phyloP scores from a whole-genome alignment of 1,140 invertebrate species.

The Grapholita molesta region DNA sequence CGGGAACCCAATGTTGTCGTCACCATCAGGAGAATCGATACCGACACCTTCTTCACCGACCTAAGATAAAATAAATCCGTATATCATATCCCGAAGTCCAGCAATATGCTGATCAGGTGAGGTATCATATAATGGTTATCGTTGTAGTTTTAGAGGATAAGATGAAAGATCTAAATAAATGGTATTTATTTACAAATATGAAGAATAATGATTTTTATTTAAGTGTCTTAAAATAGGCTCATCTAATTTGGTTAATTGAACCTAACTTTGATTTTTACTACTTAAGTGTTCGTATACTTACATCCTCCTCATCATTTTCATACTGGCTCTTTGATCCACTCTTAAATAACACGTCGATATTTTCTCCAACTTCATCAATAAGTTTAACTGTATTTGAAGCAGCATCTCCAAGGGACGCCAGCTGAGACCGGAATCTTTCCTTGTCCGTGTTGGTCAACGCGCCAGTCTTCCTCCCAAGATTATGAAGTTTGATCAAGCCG shows the following conservation, averaged over 20 bases:
- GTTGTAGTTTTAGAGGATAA: too few species aligned
- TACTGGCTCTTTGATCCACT: slow-evolving; percentile 44
- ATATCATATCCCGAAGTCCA: too few species aligned
- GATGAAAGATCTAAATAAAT: too few species aligned
- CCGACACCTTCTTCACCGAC: slow-evolving; percentile 76
- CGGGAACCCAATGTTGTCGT: slow-evolving; percentile 47
- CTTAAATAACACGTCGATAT: slow-evolving; percentile 60
- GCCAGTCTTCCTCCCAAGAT: slow-evolving; percentile 55
- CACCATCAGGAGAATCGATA: slow-evolving; percentile 48
- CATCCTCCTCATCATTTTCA: slow-evolving; percentile 57
- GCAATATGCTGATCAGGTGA: too few species aligned
- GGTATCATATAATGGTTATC: too few species aligned
- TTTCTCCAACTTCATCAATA: slow-evolving; percentile 57
- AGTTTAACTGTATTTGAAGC: slow-evolving; percentile 61
- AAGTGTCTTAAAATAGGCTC: too few species aligned
- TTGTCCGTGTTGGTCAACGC: slow-evolving; percentile 42
- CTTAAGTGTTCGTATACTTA: slow-evolving; percentile 42
- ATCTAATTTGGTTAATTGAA: too few species aligned
- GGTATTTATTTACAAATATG: too few species aligned
- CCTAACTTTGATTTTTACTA: not conserved
- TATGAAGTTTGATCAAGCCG: slow-evolving; percentile 50
- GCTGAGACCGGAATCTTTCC: slow-evolving; percentile 45
- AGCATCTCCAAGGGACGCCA: slow-evolving; percentile 51
- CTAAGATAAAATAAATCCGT: slow-evolving; percentile 38
- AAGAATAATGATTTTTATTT: too few species aligned